A percentile compares a stretch with the other conserved stretches of the same genome.
These are phyloP conservation scores for Phocoena sinus DNA, from an alignment of 2,113 vertebrate genomes.

Conservation along the genomic window DNA sequence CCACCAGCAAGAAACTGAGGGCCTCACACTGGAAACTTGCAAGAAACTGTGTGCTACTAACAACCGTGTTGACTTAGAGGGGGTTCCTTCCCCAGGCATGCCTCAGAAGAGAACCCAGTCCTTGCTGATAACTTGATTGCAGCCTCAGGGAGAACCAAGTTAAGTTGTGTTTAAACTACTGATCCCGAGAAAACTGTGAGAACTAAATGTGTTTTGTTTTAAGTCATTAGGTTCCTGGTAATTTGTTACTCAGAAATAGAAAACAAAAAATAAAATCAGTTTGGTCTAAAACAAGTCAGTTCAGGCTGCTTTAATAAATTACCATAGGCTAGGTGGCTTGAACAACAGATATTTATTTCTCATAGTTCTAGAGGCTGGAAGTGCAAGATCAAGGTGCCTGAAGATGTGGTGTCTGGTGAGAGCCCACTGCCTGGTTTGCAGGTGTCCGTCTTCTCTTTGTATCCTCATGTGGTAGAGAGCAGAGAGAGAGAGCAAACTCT, in stretches of 20 bases:
- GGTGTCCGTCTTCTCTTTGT: background rate
- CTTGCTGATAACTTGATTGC: background rate
- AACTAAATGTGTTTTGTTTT: background rate
- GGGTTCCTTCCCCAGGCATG: background rate
- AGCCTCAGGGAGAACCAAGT: background rate
- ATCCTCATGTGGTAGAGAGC: background rate
- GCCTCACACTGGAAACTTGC: background rate
- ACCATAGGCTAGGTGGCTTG: background rate
- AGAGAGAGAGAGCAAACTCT: background rate
- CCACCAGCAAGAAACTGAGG: background rate
- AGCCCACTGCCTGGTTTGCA: background rate
- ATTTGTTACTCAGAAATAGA: background rate
- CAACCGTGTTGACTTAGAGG: fast-evolving
- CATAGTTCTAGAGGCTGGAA: background rate
- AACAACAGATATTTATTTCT: background rate
- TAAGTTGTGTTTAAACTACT: background rate
- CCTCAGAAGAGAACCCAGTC: background rate
- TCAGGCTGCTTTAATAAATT: background rate
- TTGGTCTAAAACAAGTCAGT: background rate
- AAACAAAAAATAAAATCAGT: background rate
- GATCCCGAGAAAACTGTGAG: background rate
- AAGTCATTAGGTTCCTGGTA: background rate
- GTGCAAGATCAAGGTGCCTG: background rate
- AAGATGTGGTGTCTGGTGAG: background rate
- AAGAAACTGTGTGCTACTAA: background rate